Percentiles rank a stretch among this genome's conserved stretches.
phyloP scores from a whole-genome alignment of 1,140 invertebrate genomes.

The Micrasema longulum region DNA sequence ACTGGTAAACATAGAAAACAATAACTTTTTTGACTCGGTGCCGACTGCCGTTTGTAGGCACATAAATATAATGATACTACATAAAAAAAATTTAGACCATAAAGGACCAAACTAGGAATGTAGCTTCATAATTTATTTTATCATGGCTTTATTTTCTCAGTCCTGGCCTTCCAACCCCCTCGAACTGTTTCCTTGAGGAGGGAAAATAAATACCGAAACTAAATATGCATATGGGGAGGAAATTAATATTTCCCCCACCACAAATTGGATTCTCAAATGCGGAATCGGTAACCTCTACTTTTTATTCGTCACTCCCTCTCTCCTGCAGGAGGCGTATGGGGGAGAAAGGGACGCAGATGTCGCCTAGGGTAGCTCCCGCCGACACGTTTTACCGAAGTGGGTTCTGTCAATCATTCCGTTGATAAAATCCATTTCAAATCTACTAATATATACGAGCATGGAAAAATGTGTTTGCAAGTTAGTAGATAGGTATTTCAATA shows the following conservation, averaged over 20 bases:
- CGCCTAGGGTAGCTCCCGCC: slow-evolving; percentile 15
- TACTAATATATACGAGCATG: neutral
- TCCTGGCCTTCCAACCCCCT: neutral
- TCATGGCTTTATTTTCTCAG: neutral
- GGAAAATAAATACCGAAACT: slow-evolving; percentile 46
- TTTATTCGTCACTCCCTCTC: neutral
- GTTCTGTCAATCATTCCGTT: slow-evolving; percentile 52
- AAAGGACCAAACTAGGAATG: no score
- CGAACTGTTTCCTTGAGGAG: slow-evolving; percentile 32
- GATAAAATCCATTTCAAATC: slow-evolving; percentile 40
- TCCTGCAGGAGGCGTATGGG: neutral
- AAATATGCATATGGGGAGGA: slow-evolving; percentile 55
- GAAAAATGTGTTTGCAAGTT: no score
- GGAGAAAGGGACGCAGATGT: slow-evolving; percentile 7
- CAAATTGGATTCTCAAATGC: slow-evolving; percentile 51
- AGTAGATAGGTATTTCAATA: no score
- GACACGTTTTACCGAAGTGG: slow-evolving; percentile 33
- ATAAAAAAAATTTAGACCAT: no score
- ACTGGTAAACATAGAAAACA: no score
- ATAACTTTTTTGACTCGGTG: no score
- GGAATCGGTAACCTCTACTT: neutral
- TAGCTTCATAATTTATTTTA: neutral
- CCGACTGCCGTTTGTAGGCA: no score
- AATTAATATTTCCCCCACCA: slow-evolving; percentile 55
- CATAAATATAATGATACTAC: no score